A percentile compares a stretch with the other conserved stretches of the same genome.
These are phyloP conservation scores for Corynorhinus townsendii DNA, from an alignment of 2,113 vertebrate species.

Conservation along the genomic window DNA sequence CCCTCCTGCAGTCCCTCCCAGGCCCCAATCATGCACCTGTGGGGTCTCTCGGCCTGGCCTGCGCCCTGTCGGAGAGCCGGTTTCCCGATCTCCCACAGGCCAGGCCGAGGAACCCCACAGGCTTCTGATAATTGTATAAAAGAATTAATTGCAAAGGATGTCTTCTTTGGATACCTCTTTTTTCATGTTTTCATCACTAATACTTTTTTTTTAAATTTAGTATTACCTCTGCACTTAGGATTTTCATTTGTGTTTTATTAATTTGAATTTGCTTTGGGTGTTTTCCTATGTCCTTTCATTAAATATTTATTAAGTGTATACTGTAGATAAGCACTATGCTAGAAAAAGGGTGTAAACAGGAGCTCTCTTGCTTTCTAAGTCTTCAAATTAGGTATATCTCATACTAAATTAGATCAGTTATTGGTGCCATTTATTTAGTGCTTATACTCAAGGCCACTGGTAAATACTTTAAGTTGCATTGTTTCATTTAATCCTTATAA, in stretches of 20 bases:
- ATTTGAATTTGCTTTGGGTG: not conserved
- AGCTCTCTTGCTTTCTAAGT: not conserved
- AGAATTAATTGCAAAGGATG: not conserved
- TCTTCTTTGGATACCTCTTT: not conserved
- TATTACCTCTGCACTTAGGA: not conserved
- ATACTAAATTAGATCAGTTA: not conserved
- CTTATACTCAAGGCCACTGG: not conserved
- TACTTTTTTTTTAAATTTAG: not conserved
- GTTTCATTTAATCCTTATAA: not conserved
- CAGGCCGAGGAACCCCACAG: too few species aligned
- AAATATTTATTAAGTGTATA: not conserved
- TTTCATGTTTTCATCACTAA: not conserved
- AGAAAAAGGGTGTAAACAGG: not conserved
- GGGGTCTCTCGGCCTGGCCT: too few species aligned
- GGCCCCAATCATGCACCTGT: too few species aligned
- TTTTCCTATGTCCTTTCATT: not conserved
- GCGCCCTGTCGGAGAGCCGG: too few species aligned
- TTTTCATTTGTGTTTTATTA: slow-evolving; percentile 32
- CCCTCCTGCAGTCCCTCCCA: too few species aligned
- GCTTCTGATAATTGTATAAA: not conserved
- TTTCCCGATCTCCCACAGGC: too few species aligned
- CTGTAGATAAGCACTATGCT: not conserved
- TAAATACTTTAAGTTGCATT: not conserved
- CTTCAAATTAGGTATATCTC: not conserved
- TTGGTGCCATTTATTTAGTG: not conserved